Evolutionary conservation across 2,797 vertebrate genomes (phyloP).

Genomic region (Tapirus indicus): DNA sequence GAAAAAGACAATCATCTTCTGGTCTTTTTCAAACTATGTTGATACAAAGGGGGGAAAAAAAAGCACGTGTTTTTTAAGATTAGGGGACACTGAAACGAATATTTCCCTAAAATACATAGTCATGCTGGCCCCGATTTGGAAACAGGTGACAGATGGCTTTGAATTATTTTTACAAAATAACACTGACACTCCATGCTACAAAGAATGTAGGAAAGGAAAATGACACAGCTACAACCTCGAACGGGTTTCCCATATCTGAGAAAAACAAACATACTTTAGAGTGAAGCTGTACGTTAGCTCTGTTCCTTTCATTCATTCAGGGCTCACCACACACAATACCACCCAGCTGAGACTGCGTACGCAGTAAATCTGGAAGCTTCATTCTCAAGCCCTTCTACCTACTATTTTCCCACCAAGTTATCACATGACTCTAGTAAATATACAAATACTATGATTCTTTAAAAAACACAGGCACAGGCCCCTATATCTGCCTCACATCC

Average conservation of each 20-base stretch:
- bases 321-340: rapidly evolving
- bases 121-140: background rate
- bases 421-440: background rate
- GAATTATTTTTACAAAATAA: background rate
- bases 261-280: background rate
- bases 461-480: too few relatives aligned
- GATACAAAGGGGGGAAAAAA: background rate
- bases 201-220: background rate
- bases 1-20: slow-evolving; percentile 91
- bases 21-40: slow-evolving; percentile 85
- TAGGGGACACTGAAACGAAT: rapidly evolving
- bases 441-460: background rate
- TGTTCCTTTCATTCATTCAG: background rate
- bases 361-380: background rate
- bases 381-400: background rate
- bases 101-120: background rate
- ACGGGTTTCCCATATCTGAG: rapidly evolving
- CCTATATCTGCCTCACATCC: background rate
- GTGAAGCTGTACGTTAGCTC: rapidly evolving
- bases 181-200: background rate
- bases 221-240: background rate
- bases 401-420: background rate
- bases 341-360: rapidly evolving
- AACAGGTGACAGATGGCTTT: background rate
- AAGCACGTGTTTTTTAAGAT: background rate